These are phyloP conservation scores for Hiodon alosoides DNA, from an alignment of 2,113 vertebrate genomes.

Conservation along the genomic window DNA sequence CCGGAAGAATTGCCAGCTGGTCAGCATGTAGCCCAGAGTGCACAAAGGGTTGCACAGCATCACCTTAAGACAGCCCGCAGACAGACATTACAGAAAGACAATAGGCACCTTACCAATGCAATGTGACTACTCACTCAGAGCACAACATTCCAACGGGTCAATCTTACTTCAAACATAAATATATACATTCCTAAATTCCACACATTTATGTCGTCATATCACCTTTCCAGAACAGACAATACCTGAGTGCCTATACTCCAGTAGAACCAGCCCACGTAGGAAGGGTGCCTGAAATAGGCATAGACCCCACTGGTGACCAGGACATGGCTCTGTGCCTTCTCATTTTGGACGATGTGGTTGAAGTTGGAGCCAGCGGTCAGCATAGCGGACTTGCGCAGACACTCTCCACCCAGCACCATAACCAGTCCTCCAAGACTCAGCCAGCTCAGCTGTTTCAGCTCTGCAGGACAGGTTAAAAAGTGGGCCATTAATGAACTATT, in stretches of 20 bases:
- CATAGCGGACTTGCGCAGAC: conserved; percentile 90
- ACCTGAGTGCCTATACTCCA: conserved; percentile 98
- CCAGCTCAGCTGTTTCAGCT: conserved; percentile 86
- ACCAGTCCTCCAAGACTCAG: conserved; percentile 79
- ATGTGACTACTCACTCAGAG: no score
- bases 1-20: conserved; percentile 92
- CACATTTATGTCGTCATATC: no score
- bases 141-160: no score
- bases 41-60: conserved; percentile 92
- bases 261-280: conserved; percentile 98
- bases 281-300: conserved; percentile 85
- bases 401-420: conserved; percentile 89
- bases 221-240: neutral
- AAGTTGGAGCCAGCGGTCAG: conserved; percentile 96
- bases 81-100: neutral
- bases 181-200: no score
- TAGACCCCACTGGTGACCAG: conserved; percentile 91
- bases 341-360: conserved; percentile 97
- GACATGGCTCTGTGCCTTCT: conserved; percentile 87
- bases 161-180: no score
- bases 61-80: conserved; percentile 59
- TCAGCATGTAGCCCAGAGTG: conserved; percentile 78
- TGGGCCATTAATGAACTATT: neutral
- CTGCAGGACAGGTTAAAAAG: conserved; percentile 49
- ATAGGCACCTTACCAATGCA: neutral